These are phyloP conservation scores for Drosophila peninsularis DNA, from an alignment of 2,888 invertebrate species.

Conservation along the genomic window DNA sequence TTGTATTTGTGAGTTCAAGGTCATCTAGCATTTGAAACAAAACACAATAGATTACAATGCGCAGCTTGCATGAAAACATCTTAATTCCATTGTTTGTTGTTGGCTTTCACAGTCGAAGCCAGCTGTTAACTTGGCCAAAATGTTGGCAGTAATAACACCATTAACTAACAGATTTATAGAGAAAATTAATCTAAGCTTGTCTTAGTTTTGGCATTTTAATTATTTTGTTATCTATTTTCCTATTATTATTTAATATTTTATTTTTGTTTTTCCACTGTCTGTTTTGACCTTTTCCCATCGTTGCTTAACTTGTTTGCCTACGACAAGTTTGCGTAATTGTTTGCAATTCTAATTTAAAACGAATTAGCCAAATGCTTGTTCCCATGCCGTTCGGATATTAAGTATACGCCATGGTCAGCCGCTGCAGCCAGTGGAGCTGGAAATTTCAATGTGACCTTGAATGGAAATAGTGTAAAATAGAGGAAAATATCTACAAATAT, in stretches of 20 bases:
- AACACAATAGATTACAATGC: conserved; percentile 72
- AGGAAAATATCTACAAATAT: no score
- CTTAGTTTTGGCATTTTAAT: not conserved
- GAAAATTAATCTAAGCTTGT: not conserved
- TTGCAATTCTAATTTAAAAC: not conserved
- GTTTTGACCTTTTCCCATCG: not conserved
- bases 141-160: not conserved
- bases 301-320: not conserved
- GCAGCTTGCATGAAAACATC: conserved; percentile 63
- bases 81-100: conserved; percentile 39
- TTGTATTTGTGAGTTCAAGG: conserved; percentile 81
- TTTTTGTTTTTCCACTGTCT: not conserved
- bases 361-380: conserved; percentile 12
- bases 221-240: no score
- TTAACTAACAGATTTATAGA: no score
- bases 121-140: conserved; percentile 7
- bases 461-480: not conserved
- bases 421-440: not conserved
- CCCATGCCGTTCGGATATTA: not conserved
- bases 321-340: not conserved
- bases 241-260: no score
- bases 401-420: not conserved
- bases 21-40: conserved; percentile 83
- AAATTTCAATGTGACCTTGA: not conserved
- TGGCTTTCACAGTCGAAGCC: conserved; percentile 21